These are phyloP conservation scores for Orientallactaga bullata DNA, from an alignment of 2,113 vertebrate species.

Conservation along the genomic window DNA sequence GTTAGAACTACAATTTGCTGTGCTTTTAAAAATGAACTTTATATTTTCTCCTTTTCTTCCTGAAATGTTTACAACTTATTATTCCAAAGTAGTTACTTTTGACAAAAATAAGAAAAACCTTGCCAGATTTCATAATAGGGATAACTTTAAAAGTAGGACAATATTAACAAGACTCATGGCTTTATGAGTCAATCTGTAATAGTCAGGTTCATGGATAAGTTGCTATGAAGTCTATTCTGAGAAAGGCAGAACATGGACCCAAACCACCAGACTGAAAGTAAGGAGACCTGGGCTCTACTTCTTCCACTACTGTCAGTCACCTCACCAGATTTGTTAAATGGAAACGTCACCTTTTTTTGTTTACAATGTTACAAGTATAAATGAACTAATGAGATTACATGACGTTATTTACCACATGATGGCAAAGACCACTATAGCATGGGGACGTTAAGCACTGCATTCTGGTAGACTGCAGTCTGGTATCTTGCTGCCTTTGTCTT, in stretches of 20 bases:
- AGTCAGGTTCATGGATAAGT: background rate
- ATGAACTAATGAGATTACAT: background rate
- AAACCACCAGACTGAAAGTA: background rate
- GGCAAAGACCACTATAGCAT: background rate
- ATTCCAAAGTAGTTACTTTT: background rate
- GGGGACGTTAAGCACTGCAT: background rate
- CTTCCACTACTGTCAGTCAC: background rate
- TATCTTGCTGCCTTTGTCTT: background rate
- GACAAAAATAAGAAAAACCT: conserved; percentile 6
- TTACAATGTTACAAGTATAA: background rate
- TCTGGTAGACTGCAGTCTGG: background rate
- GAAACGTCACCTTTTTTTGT: background rate
- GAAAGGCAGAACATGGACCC: background rate
- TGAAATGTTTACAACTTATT: conserved; percentile 4
- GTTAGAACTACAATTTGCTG: background rate
- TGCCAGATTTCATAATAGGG: background rate
- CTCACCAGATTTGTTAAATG: background rate
- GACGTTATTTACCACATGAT: background rate
- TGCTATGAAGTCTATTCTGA: background rate
- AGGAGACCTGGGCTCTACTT: background rate
- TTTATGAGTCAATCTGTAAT: background rate
- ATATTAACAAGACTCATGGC: background rate
- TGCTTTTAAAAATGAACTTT: background rate
- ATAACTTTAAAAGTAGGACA: background rate
- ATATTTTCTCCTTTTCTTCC: background rate